Evolutionary conservation across 2,113 vertebrate genomes (phyloP).

Genomic region (Cathartes aura): DNA sequence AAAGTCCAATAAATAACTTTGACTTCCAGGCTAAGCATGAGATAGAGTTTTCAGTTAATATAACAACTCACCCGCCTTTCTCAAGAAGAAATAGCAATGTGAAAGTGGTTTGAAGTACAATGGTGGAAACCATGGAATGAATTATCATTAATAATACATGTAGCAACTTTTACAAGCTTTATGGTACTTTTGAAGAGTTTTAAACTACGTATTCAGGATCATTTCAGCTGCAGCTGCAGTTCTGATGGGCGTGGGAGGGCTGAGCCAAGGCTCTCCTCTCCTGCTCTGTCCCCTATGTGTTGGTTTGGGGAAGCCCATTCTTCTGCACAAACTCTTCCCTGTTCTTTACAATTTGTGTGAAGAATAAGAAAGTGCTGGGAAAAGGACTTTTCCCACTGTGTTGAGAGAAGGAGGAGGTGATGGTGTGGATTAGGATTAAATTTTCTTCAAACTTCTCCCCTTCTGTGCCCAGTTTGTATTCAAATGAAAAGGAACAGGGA

Average conservation of each 20-base stretch:
- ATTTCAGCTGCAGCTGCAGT: background rate
- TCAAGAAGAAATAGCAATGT: background rate
- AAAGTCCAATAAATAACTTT: constrained; percentile 11
- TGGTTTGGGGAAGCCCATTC: background rate
- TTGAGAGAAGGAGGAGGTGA: background rate
- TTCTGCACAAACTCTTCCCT: accelerated
- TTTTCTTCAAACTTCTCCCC: background rate
- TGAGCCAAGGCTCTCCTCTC: background rate
- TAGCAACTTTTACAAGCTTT: background rate
- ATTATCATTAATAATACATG: background rate
- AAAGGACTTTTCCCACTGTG: background rate
- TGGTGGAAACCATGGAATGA: background rate
- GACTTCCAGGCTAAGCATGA: background rate
- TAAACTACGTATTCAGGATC: accelerated
- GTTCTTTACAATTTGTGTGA: background rate
- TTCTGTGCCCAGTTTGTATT: background rate
- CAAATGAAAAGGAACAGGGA: background rate
- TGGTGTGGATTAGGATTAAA: background rate
- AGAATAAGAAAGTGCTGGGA: background rate
- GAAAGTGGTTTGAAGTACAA: background rate
- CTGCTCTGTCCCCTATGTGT: accelerated
- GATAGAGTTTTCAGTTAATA: background rate
- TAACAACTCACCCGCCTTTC: background rate
- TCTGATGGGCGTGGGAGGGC: background rate
- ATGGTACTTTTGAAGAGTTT: background rate